Evolutionary conservation across 1,140 invertebrate species (phyloP).

Genomic region (Drosophila pseudoananassae): DNA sequence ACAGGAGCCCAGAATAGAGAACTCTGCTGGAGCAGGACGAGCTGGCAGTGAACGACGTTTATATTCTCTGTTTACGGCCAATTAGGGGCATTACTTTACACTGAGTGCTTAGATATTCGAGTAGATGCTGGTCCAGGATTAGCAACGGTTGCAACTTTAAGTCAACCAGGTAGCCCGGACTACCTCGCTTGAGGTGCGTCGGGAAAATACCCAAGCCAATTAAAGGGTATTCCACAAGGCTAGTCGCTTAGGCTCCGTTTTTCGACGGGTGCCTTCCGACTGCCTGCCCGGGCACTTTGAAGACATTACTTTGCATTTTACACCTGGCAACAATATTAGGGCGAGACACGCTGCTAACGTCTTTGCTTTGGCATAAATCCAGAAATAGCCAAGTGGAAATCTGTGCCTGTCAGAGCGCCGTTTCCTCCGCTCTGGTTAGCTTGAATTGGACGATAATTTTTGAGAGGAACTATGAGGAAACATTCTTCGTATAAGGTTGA

Average conservation of each 20-base stretch:
- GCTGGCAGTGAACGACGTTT: conserved; percentile 7
- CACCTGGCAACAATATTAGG: conserved; percentile 62
- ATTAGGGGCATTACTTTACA: conserved; percentile 25
- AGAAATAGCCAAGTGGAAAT: conserved; percentile 46
- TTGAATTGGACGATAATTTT: neutral
- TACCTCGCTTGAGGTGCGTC: neutral
- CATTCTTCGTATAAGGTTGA: too few relatives aligned
- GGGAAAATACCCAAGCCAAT: neutral
- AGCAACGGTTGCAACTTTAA: neutral
- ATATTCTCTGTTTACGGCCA: conserved; percentile 33
- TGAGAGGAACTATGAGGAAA: neutral
- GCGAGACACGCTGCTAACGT: conserved; percentile 25
- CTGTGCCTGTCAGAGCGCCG: conserved; percentile 24
- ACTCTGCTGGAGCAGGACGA: neutral
- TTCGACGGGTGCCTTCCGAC: neutral
- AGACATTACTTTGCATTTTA: conserved; percentile 79
- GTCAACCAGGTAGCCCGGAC: neutral
- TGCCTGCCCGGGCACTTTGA: conserved; percentile 48
- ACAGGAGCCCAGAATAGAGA: conserved; percentile 31
- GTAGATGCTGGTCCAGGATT: neutral
- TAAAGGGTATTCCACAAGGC: conserved; percentile 28
- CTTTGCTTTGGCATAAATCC: conserved; percentile 68
- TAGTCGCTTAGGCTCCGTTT: neutral
- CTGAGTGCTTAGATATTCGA: conserved; percentile 5
- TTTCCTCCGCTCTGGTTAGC: conserved; percentile 22